These are phyloP conservation scores for Hydrozoanthus tunicans DNA, from an alignment of 64 coral and sea anemone genomes.

Conservation along the genomic window DNA sequence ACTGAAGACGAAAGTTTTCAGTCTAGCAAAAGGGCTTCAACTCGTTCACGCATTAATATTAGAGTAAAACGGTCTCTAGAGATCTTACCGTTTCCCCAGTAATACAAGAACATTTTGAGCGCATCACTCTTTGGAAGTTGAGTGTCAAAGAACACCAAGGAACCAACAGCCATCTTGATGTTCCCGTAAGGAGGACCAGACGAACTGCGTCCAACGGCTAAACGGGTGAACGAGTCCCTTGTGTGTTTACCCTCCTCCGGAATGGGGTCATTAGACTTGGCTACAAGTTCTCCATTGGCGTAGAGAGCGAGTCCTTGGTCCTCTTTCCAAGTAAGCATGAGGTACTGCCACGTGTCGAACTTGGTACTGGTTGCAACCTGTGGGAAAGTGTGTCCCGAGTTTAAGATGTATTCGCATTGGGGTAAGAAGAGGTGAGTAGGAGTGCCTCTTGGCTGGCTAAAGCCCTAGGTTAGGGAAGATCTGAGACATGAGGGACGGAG, in stretches of 20 bases:
- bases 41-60: background rate
- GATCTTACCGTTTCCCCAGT: constrained; percentile 82
- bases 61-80: background rate
- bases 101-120: constrained; percentile 83
- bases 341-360: constrained; percentile 81
- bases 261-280: constrained; percentile 70
- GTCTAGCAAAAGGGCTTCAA: background rate
- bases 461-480: no score
- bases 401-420: background rate
- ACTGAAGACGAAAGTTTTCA: no score
- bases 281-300: constrained; percentile 69
- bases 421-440: background rate
- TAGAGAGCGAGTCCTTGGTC: constrained; percentile 75
- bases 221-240: constrained; percentile 62
- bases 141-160: constrained; percentile 89
- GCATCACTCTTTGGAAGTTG: constrained; percentile 62
- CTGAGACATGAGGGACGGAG: no score
- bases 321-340: constrained; percentile 78
- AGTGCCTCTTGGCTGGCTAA: no score
- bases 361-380: constrained; percentile 76
- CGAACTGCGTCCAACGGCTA: constrained; percentile 77
- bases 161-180: constrained; percentile 85
- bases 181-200: constrained; percentile 84
- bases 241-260: constrained; percentile 85
- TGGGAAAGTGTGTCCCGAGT: no score